These are phyloP conservation scores for Amphimallon solstitiale DNA, from an alignment of 2,888 invertebrate genomes.

Conservation along the genomic window DNA sequence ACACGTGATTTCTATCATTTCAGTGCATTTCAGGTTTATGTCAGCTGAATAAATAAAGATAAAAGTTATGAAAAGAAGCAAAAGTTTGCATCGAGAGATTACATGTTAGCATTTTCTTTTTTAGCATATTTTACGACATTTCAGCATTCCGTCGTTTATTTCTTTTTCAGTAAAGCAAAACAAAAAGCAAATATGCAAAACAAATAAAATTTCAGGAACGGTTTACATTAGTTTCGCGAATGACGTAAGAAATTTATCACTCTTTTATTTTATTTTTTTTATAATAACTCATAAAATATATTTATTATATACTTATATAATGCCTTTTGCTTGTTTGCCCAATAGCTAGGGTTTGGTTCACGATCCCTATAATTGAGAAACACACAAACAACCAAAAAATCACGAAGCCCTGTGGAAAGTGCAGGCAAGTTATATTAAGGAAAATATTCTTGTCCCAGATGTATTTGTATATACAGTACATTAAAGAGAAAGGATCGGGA, in stretches of 20 bases:
- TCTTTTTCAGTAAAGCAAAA: conserved; percentile 25
- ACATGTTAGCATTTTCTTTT: conserved; percentile 31
- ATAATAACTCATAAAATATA: conserved; percentile 40
- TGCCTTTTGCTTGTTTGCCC: conserved; percentile 61
- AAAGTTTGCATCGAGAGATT: conserved; percentile 11
- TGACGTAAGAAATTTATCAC: conserved; percentile 26
- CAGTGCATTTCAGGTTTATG: conserved; percentile 27
- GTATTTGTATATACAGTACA: conserved; percentile 9
- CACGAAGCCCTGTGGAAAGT: conserved; percentile 60
- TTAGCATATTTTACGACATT: conserved; percentile 11
- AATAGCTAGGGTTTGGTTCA: conserved; percentile 63
- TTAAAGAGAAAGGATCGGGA: background rate
- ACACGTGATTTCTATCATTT: background rate
- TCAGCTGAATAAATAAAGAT: conserved; percentile 9
- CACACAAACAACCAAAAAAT: conserved; percentile 48
- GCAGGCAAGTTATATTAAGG: conserved; percentile 59
- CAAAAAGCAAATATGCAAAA: too few species aligned
- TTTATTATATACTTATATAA: conserved; percentile 45
- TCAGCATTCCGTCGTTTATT: conserved; percentile 1
- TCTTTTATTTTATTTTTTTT: conserved; percentile 28
- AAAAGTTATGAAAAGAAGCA: background rate
- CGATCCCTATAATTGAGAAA: conserved; percentile 52
- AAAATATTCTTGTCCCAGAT: conserved; percentile 28
- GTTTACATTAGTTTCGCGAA: conserved; percentile 3
- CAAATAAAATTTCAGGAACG: conserved; percentile 12